Evolutionary conservation across 1,140 invertebrate genomes (phyloP).

Genomic region (Adelges cooleyi): DNA sequence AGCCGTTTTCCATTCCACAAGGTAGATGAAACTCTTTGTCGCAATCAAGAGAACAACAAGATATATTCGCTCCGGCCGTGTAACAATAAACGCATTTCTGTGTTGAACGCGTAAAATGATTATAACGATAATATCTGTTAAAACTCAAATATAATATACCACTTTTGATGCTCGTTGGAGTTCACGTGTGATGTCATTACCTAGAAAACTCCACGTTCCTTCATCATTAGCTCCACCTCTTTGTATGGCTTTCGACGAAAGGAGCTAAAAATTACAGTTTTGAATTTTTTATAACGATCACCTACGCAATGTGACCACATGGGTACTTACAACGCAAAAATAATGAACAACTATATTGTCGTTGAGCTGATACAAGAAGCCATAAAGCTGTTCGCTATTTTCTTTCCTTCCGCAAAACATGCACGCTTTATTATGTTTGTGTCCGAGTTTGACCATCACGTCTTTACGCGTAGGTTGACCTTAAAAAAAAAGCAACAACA

Average conservation of each 20-base stretch:
- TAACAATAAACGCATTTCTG: constrained; percentile 50
- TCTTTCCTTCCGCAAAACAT: constrained; percentile 42
- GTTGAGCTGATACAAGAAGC: constrained; percentile 41
- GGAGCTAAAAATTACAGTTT: constrained; percentile 42
- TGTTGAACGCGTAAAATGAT: too few species aligned
- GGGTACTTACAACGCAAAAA: constrained; percentile 44
- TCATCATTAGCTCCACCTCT: constrained; percentile 45
- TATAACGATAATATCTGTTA: too few species aligned
- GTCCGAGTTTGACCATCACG: not conserved
- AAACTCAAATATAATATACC: constrained; percentile 40
- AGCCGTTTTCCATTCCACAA: constrained; percentile 47
- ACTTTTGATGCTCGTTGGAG: constrained; percentile 44
- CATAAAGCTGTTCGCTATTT: constrained; percentile 43
- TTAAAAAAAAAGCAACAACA: too few species aligned
- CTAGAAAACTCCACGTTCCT: constrained; percentile 52
- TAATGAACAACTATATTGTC: constrained; percentile 44
- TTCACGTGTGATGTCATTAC: constrained; percentile 48
- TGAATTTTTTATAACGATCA: not conserved
- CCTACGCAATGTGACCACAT: too few species aligned
- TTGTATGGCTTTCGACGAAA: constrained; percentile 50
- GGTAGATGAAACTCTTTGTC: constrained; percentile 49
- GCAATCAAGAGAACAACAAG: constrained; percentile 46
- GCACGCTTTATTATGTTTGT: constrained; percentile 35
- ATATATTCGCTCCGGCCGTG: constrained; percentile 49
- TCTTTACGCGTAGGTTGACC: too few species aligned